A percentile compares a stretch with the other conserved stretches of the same genome.
These are phyloP conservation scores for Volucella bombylans DNA, from an alignment of 2,888 invertebrate genomes.

Conservation along the genomic window DNA sequence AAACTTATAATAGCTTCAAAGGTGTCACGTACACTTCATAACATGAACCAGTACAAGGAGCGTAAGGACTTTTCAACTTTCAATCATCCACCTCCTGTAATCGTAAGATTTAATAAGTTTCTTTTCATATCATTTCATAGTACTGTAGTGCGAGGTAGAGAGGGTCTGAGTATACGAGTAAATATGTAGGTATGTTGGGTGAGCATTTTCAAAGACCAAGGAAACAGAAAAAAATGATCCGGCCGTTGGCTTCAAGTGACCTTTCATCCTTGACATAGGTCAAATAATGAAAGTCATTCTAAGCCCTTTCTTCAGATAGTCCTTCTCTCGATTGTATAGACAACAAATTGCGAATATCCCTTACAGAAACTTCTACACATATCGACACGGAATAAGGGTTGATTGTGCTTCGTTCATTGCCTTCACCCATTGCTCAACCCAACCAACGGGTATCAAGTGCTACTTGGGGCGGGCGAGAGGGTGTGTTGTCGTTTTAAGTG, in stretches of 20 bases:
- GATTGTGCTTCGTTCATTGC: neutral
- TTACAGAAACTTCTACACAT: slow-evolving; percentile 6
- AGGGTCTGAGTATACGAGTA: neutral
- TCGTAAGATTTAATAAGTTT: slow-evolving; percentile 34
- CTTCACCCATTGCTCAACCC: slow-evolving; percentile 5
- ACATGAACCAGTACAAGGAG: slow-evolving; percentile 19
- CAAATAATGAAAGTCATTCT: slow-evolving; percentile 49
- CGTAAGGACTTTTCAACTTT: neutral
- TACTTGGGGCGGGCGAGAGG: neutral
- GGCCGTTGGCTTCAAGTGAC: slow-evolving; percentile 48
- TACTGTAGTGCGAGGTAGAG: too few relatives aligned
- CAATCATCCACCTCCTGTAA: neutral
- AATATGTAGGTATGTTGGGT: neutral
- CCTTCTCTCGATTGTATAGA: slow-evolving; percentile 3
- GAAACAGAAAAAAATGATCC: slow-evolving; percentile 9
- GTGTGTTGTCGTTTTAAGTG: slow-evolving; percentile 28
- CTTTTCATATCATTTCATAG: slow-evolving; percentile 14
- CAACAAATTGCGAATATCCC: slow-evolving; percentile 55
- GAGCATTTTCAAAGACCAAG: slow-evolving; percentile 1
- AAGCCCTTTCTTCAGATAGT: neutral
- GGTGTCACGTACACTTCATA: slow-evolving; percentile 55
- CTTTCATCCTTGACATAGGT: slow-evolving; percentile 61
- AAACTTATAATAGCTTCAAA: slow-evolving; percentile 41
- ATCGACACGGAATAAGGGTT: neutral
- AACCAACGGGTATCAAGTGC: slow-evolving; percentile 2